A percentile compares a stretch with the other conserved stretches of the same genome.
These are phyloP conservation scores for Kryptopterus vitreolus DNA, from an alignment of 2,797 vertebrate species.

Conservation along the genomic window DNA sequence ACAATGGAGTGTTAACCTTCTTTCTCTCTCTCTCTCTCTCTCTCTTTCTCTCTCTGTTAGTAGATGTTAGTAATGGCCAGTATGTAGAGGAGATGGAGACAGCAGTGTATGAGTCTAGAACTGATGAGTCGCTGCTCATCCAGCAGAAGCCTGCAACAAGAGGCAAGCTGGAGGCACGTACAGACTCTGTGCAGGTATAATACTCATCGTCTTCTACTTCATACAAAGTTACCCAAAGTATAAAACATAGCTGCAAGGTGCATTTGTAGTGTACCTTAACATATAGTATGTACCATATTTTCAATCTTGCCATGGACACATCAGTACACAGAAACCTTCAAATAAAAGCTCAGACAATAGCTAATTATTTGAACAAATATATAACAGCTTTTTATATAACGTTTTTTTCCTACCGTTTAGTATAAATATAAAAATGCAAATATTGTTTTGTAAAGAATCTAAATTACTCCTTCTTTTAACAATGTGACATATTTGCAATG, in stretches of 20 bases:
- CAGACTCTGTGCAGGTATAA: constrained; percentile 65
- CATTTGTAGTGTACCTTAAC: neutral
- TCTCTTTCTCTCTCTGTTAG: constrained; percentile 14
- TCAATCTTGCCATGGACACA: neutral
- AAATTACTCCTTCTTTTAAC: neutral
- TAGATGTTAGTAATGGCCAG: constrained; percentile 77
- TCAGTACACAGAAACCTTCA: neutral
- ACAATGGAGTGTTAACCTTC: neutral
- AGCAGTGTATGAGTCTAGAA: constrained; percentile 78
- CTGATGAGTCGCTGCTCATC: constrained; percentile 84
- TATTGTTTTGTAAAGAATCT: neutral
- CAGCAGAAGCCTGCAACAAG: constrained; percentile 80
- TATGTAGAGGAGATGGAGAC: constrained; percentile 86
- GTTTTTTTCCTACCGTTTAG: no score
- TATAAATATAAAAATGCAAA: neutral
- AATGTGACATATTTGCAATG: neutral
- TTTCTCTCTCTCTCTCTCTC: constrained; percentile 7
- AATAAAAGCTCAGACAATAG: neutral
- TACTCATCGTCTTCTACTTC: constrained; percentile 10
- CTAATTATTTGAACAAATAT: no score
- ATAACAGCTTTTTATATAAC: no score
- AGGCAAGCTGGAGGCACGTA: constrained; percentile 78
- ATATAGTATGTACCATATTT: neutral
- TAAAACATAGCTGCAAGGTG: neutral
- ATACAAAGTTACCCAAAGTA: neutral